Evolutionary conservation across 2,113 vertebrate species (phyloP).

Genomic region (Ailuropoda melanoleuca): DNA sequence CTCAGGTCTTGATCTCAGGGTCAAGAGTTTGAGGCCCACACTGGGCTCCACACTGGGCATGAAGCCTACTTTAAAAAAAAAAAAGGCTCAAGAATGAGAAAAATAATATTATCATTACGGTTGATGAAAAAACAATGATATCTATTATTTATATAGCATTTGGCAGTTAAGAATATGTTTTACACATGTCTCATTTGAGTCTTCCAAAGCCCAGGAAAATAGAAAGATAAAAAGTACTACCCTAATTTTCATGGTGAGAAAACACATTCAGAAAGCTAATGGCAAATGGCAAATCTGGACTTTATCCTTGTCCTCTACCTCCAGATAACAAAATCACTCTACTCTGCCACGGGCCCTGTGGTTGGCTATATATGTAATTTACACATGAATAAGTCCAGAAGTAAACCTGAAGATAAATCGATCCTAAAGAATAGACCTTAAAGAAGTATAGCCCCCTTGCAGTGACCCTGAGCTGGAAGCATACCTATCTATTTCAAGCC

Average conservation of each 20-base stretch:
- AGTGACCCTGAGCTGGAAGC: not conserved
- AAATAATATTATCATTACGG: not conserved
- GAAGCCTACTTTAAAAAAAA: not conserved
- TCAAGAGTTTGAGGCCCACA: not conserved
- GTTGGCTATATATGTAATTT: not conserved
- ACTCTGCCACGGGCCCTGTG: not conserved
- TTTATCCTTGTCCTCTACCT: not conserved
- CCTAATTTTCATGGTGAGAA: slow-evolving; percentile 35
- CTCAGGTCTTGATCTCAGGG: not conserved
- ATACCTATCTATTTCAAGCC: slow-evolving; percentile 20
- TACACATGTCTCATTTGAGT: not conserved
- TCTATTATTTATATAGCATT: not conserved
- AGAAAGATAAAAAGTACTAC: slow-evolving; percentile 15
- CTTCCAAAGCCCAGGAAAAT: slow-evolving; percentile 32
- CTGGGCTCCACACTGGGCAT: not conserved
- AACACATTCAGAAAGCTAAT: not conserved
- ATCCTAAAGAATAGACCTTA: not conserved
- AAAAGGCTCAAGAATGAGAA: not conserved
- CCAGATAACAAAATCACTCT: not conserved
- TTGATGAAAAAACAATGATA: slow-evolving; percentile 25
- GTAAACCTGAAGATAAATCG: not conserved
- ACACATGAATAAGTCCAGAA: not conserved
- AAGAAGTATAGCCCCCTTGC: not conserved
- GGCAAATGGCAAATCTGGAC: slow-evolving; percentile 14
- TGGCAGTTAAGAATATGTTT: slow-evolving; percentile 43